Conservation (phyloP, 2,113 vertebrate genomes). For the Bufo bufo region DNA sequence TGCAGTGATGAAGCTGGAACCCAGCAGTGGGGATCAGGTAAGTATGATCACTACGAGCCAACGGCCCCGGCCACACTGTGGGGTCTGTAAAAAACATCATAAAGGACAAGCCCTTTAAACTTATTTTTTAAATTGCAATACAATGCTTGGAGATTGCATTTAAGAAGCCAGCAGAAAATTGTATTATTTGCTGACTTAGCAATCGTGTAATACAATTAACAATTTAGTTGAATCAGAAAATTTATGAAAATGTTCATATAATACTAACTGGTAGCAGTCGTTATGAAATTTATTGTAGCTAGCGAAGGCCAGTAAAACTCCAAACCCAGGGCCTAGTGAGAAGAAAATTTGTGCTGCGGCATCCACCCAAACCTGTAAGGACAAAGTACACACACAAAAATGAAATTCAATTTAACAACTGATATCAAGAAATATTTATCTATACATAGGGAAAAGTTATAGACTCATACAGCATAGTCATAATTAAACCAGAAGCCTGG, state of each 20-base stretch:
- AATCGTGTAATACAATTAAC: no score
- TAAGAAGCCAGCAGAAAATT: neutral
- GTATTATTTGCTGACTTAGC: neutral
- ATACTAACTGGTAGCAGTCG: constrained; percentile 96
- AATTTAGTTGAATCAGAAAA: neutral
- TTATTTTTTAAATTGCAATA: neutral
- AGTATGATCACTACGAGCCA: no score
- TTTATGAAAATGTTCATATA: constrained; percentile 14
- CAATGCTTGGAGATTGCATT: neutral
- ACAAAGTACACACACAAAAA: constrained; percentile 34
- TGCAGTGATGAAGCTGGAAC: no score
- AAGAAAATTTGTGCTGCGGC: constrained; percentile 98
- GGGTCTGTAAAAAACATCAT: no score
- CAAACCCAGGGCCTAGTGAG: constrained; percentile 95
- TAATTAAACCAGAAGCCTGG: neutral
- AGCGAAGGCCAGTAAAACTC: constrained; percentile 92
- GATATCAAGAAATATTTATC: constrained; percentile 12
- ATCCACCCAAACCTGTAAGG: constrained; percentile 92
- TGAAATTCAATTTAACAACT: neutral
- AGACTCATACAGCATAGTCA: neutral
- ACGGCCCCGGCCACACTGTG: no score
- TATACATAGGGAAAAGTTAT: neutral
- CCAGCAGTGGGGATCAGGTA: no score
- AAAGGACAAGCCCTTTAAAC: neutral
- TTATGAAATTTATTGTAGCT: constrained; percentile 99